Evolutionary conservation across 2,888 invertebrate genomes (phyloP), one percentile per base, ranked within the genome.

Genomic region (Cecidostiba fungosa): DNA sequence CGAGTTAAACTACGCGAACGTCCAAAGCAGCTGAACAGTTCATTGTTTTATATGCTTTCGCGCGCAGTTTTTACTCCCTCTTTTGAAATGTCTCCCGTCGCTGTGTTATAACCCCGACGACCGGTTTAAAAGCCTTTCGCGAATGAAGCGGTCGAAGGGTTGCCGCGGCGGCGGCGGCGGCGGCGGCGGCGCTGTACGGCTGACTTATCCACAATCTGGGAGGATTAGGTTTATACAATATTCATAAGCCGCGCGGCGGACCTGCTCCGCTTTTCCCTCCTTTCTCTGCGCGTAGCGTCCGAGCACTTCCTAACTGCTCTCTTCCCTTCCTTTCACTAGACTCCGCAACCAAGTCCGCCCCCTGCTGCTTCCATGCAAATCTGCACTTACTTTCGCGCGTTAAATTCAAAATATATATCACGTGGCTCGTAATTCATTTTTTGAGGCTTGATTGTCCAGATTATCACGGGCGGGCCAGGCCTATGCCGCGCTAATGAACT

Each of bases 181-280:
- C n/a, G n/a, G n/a, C n/a, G n/a, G n/a, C n/a, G 23, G 59, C 59
- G 72, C 84, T 76, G 79, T 87, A 89, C 89, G 88, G 90, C 91
- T 90, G 90, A 91, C 91, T 91, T 91, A 91, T 91, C 91, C 91
- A 91, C 91, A 91, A 91, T 91, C 91, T 90, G 90, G 89, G 88
- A 90, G 91, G 91, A 92, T 92, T 91, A 91, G 91, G 87, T 90
- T 92, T 91, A 91, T 92, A 91, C 91, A 91, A 92, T 92, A 92
- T 92, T 92, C 91, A 91, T 91, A 91, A 91, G 91, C 90, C 89
- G 89, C 89, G 88, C 88, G 88, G 86, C 82, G 84, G 87, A n/a
- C n/a, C n/a, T n/a, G 86, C 88, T 84, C 86, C 86, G 69, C 86
- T 86, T 81, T 88, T 82, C 73, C 59, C 59, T 76, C 76, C 70